Conservation (phyloP, 2,113 vertebrate genomes). For the Bubalus kerabau region DNA sequence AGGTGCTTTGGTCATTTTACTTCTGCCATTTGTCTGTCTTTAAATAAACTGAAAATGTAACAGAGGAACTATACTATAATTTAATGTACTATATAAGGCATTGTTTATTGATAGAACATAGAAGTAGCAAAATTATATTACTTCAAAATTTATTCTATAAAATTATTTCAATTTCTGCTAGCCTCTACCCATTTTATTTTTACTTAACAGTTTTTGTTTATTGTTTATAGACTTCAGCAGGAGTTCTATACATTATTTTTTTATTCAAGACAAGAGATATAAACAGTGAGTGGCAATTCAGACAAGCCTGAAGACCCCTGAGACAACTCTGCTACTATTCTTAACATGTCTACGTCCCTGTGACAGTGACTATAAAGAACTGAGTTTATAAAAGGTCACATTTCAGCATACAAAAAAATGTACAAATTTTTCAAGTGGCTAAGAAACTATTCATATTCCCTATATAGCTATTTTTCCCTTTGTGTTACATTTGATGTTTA, state of each 20-base stretch:
- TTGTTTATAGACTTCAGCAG: neutral
- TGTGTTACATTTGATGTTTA: neutral
- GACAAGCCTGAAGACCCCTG: neutral
- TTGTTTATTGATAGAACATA: neutral
- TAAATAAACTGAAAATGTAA: conserved; percentile 32
- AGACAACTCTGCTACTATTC: neutral
- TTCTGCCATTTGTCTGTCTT: neutral
- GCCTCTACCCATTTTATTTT: neutral
- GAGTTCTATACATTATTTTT: neutral
- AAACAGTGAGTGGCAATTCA: neutral
- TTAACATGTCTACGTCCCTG: fast-evolving
- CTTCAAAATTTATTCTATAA: neutral
- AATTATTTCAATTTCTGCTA: neutral
- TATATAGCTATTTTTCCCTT: neutral
- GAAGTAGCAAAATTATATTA: neutral
- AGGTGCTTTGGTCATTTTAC: neutral
- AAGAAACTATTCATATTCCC: neutral
- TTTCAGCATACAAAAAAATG: neutral
- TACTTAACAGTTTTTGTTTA: neutral
- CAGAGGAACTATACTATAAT: neutral
- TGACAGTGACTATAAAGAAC: neutral
- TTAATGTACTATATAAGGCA: neutral
- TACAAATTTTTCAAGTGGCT: neutral
- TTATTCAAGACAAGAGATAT: neutral
- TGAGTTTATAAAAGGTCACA: neutral